These are phyloP conservation scores for Perithous albicinctus DNA, from an alignment of 2,888 invertebrate species.

Conservation along the genomic window DNA sequence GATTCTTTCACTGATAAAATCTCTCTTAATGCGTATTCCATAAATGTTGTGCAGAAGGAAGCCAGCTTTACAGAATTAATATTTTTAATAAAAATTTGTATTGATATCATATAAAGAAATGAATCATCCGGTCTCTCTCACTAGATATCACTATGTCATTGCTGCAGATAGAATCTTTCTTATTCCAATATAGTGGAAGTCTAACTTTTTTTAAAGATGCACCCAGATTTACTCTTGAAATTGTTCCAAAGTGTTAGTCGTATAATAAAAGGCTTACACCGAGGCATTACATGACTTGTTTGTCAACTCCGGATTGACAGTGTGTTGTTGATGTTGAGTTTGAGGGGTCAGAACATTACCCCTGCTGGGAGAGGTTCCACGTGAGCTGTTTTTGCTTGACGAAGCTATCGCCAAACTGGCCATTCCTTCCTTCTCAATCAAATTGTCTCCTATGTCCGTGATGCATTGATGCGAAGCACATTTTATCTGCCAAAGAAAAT, in stretches of 20 bases:
- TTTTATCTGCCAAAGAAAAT: constrained; percentile 60
- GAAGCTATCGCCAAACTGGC: constrained; percentile 82
- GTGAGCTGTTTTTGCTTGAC: constrained; percentile 82
- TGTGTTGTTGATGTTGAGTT: constrained; percentile 66
- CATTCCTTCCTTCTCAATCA: constrained; percentile 75
- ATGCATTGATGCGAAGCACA: constrained; percentile 63
- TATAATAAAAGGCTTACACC: constrained; percentile 76
- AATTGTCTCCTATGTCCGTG: constrained; percentile 39
- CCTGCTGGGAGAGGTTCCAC: constrained; percentile 82
- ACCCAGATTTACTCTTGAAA: background rate
- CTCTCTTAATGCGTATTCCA: no score
- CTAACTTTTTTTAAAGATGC: background rate
- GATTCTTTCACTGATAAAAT: no score
- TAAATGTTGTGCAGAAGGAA: no score
- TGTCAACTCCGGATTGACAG: constrained; percentile 78
- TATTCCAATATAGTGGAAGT: background rate
- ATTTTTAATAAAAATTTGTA: no score
- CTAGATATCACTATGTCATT: background rate
- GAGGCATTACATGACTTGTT: constrained; percentile 82
- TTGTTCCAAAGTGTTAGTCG: background rate
- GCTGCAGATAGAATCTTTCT: background rate
- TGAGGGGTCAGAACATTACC: constrained; percentile 73
- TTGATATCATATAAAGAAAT: no score
- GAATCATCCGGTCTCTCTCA: background rate
- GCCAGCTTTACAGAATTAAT: no score